Evolutionary conservation across 2,888 invertebrate species (phyloP).

Genomic region (Hybos culiciformis): DNA sequence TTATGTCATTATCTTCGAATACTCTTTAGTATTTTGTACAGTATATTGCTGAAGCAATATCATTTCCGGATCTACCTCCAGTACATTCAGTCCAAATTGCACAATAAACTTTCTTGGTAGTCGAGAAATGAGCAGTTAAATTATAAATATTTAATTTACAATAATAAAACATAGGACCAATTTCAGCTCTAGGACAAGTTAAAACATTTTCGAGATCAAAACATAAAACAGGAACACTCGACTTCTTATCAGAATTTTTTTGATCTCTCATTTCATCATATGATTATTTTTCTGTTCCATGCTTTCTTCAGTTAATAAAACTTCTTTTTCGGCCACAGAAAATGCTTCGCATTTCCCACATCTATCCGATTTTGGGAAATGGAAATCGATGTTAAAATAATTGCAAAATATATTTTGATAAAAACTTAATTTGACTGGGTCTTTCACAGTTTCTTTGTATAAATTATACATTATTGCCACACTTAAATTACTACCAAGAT

Average conservation of each 20-base stretch:
- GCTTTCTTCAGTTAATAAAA: too few relatives aligned
- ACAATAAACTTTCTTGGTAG: neutral
- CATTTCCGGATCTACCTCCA: neutral
- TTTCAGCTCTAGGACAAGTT: conserved; percentile 1
- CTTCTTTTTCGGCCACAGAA: neutral
- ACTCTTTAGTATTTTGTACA: too few relatives aligned
- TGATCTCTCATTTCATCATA: neutral
- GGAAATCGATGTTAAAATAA: neutral
- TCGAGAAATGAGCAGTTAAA: too few relatives aligned
- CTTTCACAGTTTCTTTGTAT: neutral
- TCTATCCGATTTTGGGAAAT: neutral
- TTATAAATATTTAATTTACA: neutral
- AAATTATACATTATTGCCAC: conserved; percentile 6
- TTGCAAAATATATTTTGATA: neutral
- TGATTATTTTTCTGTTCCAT: too few relatives aligned
- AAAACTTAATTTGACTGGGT: neutral
- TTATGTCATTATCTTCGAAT: too few relatives aligned
- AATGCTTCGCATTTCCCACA: neutral
- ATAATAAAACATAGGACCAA: neutral
- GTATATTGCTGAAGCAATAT: neutral
- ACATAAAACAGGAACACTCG: neutral
- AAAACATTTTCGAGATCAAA: neutral
- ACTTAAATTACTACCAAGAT: conserved; percentile 6
- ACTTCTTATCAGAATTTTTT: neutral
- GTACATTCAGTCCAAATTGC: neutral